phyloP scores from a whole-genome alignment of 2,113 vertebrate genomes.

The Dinomys branickii region DNA sequence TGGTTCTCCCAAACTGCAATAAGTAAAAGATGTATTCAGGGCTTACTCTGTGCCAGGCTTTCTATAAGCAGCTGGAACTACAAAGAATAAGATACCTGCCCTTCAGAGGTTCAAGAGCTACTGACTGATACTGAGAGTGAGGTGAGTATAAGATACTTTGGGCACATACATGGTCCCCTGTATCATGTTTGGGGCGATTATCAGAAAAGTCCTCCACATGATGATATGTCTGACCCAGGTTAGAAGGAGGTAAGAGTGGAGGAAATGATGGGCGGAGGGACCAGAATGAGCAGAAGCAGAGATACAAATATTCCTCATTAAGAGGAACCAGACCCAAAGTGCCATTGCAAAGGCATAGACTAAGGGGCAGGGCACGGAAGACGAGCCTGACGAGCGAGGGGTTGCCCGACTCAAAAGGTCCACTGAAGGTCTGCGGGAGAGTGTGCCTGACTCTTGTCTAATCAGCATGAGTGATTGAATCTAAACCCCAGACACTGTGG shows the following conservation, averaged over 20 bases:
- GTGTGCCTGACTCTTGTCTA: background rate
- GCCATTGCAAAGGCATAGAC: background rate
- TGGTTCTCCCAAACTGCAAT: conserved; percentile 5
- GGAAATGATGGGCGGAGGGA: background rate
- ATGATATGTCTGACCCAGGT: background rate
- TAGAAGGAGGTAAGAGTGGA: background rate
- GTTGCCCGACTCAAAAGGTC: background rate
- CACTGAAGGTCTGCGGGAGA: background rate
- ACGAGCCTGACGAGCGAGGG: background rate
- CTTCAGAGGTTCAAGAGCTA: conserved; percentile 42
- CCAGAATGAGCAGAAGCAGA: background rate
- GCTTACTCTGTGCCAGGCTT: background rate
- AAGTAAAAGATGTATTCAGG: background rate
- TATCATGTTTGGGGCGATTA: background rate
- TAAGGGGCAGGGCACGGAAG: background rate
- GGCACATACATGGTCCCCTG: background rate
- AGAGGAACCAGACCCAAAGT: background rate
- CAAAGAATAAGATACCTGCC: background rate
- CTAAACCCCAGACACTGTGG: background rate
- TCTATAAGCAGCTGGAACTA: background rate
- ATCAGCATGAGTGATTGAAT: background rate
- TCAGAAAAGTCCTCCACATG: background rate
- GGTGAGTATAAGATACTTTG: background rate
- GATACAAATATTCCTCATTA: background rate
- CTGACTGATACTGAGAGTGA: background rate